phyloP scores from a whole-genome alignment of 30 jellyfish, hydroid and myxozoan species.

The Cassiopea andromeda region DNA sequence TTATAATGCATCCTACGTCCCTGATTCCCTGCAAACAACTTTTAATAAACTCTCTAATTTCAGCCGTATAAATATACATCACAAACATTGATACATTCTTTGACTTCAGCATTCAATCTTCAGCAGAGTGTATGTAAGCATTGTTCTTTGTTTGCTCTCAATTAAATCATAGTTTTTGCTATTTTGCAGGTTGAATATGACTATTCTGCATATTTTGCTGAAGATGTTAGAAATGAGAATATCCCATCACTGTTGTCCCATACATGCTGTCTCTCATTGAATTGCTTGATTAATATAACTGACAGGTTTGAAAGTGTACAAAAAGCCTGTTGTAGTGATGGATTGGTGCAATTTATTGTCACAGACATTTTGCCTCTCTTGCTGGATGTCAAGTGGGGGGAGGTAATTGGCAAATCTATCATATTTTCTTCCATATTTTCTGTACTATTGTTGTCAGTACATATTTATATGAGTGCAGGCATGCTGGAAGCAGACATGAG shows the following conservation, averaged over 20 bases:
- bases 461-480: too few species aligned
- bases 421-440: too few species aligned
- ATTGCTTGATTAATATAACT: slow-evolving; percentile 3
- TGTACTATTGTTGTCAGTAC: too few species aligned
- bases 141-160: too few species aligned
- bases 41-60: too few species aligned
- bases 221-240: not conserved
- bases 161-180: not conserved
- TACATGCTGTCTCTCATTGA: slow-evolving; percentile 1
- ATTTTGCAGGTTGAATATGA: slow-evolving; percentile 2
- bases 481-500: too few species aligned
- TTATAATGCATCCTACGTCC: too few species aligned
- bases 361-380: slow-evolving; percentile 22
- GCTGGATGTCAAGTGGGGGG: slow-evolving; percentile 3
- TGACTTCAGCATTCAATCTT: too few species aligned
- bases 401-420: not conserved
- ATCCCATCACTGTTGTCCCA: not conserved
- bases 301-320: slow-evolving; percentile 16
- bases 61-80: too few species aligned
- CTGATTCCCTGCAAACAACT: too few species aligned
- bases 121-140: too few species aligned
- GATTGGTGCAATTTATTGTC: not conserved
- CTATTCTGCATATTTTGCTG: not conserved
- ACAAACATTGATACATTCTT: too few species aligned
- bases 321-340: slow-evolving; percentile 31